Evolutionary conservation across 2,888 invertebrate genomes (phyloP), one percentile per base, ranked within the genome.

Genomic region (Machimus atricapillus): DNA sequence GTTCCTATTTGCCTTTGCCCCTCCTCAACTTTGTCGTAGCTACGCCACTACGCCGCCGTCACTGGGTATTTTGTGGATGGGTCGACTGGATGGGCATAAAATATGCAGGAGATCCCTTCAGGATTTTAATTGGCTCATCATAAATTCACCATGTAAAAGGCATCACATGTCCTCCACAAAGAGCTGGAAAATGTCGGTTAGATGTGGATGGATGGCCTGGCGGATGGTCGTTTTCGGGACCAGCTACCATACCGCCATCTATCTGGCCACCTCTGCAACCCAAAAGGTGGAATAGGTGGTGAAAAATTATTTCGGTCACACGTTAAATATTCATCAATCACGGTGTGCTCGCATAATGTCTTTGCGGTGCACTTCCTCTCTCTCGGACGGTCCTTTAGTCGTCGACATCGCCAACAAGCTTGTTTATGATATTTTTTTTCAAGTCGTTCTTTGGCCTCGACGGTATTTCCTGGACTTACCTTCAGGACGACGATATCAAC

Each of bases 41-140:
- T 19, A 27, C 27, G 23, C 66, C 27, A 9, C 66, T 23, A 66
- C 7, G 79, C 14, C 23, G 12, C 46, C 27, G 27, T 23, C n/a
- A 16, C 27, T 8, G 85, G 74, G 19, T 31, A 73, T 73, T 74
- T 66, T 83, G 66, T 23, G 40, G 83, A 73, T 83, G 19, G 40
- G 12, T 73, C 37, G 40, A n/a, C 73, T 23, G 34, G 19, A 37
- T 12, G 19, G 8, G 40, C 46, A 85, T 85, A 74, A 85, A 85
- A 74, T 85, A 85, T 85, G 40, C 85, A 85, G 58, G 58, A 23
- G 34, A 43, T 23, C 82, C 46, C 85, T 46, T 85, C 85, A 85
- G 85, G 90, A 90, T 90, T 91, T 91, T 91, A 91, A 91, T 91
- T 91, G 91, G 91, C 90, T 91, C 90, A 91, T 91, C 89, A 90